These are phyloP conservation scores for Nemapogon koenigi DNA, from an alignment of 2,888 invertebrate genomes.

Conservation along the genomic window DNA sequence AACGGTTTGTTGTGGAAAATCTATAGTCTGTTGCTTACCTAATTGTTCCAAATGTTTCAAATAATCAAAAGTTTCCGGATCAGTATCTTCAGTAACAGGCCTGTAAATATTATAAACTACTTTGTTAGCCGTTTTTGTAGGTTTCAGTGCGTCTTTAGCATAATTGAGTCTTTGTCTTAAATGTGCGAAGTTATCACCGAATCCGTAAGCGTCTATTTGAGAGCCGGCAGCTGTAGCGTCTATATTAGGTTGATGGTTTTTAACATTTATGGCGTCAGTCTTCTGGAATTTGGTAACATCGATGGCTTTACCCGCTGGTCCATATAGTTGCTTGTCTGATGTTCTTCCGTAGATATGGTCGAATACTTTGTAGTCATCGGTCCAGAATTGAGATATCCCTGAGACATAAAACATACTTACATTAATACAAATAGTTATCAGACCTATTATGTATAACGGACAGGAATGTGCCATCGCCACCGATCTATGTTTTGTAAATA, in stretches of 20 bases:
- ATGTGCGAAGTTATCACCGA: slow-evolving; percentile 26
- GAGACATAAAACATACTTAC: slow-evolving; percentile 23
- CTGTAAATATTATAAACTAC: slow-evolving; percentile 37
- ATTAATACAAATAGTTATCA: too few species aligned
- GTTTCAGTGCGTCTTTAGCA: slow-evolving; percentile 16
- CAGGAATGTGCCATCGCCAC: too few species aligned
- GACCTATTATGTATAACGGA: too few species aligned
- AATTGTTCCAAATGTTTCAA: slow-evolving; percentile 37
- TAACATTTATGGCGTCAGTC: slow-evolving; percentile 33
- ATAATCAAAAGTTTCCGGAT: slow-evolving; percentile 46
- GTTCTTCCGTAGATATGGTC: slow-evolving; percentile 50
- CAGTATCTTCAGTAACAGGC: slow-evolving; percentile 35
- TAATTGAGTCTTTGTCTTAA: background rate
- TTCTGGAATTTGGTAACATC: slow-evolving; percentile 19
- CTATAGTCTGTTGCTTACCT: slow-evolving; percentile 25
- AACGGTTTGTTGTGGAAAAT: slow-evolving; percentile 16
- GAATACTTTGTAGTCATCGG: slow-evolving; percentile 47
- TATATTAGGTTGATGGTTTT: slow-evolving; percentile 20
- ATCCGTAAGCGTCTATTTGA: slow-evolving; percentile 22
- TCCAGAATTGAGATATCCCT: slow-evolving; percentile 49
- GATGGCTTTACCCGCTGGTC: slow-evolving; percentile 29
- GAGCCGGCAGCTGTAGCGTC: slow-evolving; percentile 22
- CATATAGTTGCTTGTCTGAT: slow-evolving; percentile 46
- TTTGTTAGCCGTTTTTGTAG: slow-evolving; percentile 26
- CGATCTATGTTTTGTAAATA: too few species aligned